Evolutionary conservation across 2,888 invertebrate species (phyloP), one percentile per base, ranked within the genome.

Genomic region (Pinctada fucata): DNA sequence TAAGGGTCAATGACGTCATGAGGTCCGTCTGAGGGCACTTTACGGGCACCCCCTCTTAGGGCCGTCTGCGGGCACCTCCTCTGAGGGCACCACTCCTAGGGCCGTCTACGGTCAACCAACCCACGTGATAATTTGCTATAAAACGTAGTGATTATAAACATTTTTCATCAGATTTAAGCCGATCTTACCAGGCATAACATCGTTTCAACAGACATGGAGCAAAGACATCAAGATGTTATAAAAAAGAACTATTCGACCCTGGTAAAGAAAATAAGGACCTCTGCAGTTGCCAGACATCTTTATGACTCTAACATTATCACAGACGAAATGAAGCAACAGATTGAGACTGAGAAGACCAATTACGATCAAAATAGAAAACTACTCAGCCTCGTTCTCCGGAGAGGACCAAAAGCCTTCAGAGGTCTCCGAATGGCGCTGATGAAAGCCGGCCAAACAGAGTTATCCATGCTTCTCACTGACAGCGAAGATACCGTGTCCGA

Each of bases 191-290:
- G 66, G 66, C 66, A 66, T 10, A 10, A 31, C 10, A 13, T 63
- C 10, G 10, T 10, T 63, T 10, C 10, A 68, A 68, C 68, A 68
- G 68, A 47, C 47, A 70, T 70, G 70, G 70, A 70, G 51, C 70
- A 48, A 49, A 50, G 49, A 3, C 69, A 69, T 31, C 50, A 50
- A 47, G 13, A 69, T 49, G 50, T 69, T 51, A 71, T 71, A 5
- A 50, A 71, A 71, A 16, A 48, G 49, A 69, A 69, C 69, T 69
- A 69, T n/a, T 69, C 69, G 69, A 69, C 69, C n/a, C 69, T 69
- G 50, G 71, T 71, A 31, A 71, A 51, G 71, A 71, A 71, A 16
- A 71, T 71, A 31, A 16, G 4, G 71, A 51, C 71, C 8, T 13
- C 52, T 50, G 10, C 71, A n/a, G 52, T 71, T 71, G 52, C 71